A percentile compares a stretch with the other conserved stretches of the same genome.
Evolutionary conservation across 2,797 vertebrate genomes (phyloP).

Genomic region (Tokudaia muenninki): DNA sequence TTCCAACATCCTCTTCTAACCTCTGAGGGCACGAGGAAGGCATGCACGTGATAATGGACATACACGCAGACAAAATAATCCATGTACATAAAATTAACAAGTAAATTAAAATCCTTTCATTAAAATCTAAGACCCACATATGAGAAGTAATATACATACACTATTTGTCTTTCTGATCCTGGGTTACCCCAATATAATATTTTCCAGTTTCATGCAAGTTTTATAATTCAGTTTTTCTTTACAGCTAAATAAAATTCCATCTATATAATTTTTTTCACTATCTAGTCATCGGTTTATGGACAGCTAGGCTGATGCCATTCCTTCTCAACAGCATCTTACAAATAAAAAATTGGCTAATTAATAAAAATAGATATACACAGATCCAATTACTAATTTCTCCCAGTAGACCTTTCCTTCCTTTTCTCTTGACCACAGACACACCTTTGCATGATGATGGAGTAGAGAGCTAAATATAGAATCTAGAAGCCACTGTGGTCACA

Average conservation of each 20-base stretch:
- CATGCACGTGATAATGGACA: neutral
- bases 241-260: neutral
- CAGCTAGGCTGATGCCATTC: neutral
- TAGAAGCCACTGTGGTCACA: neutral
- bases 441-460: neutral
- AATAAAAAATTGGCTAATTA: neutral
- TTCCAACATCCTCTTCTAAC: neutral
- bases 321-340: conserved; percentile 1
- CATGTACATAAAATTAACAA: neutral
- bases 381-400: neutral
- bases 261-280: neutral
- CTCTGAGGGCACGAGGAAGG: neutral
- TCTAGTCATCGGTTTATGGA: neutral
- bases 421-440: neutral
- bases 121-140: neutral
- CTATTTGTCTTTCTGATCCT: neutral
- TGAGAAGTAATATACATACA: neutral
- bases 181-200: neutral
- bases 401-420: neutral
- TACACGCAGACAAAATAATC: neutral
- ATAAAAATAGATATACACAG: too few species aligned
- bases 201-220: neutral
- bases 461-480: neutral
- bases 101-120: neutral
- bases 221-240: neutral